Base-by-base conservation (phyloP, 2,888 invertebrate species). In the Drosophila antonietae region DNA sequence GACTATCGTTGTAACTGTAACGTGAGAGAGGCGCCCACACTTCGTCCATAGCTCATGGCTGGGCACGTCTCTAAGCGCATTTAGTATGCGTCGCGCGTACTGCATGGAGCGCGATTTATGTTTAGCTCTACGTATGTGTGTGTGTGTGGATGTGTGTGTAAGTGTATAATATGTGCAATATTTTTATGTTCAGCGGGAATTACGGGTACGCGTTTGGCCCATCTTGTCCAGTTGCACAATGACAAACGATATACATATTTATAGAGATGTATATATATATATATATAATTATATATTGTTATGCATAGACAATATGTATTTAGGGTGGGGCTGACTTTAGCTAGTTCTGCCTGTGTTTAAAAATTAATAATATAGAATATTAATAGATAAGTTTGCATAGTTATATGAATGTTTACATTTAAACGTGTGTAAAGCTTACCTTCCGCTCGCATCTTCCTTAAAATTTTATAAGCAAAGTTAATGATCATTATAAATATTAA, bases 81-180 rank as follows among this genome's bases (percentile, higher is more conserved):
- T 84, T 88, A 61, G 81, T 84, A 84, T 84, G 76, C 84, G 49
- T 31, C 46, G 65, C 53, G n/a, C 39, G 12, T 37, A 18, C 61
- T 56, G 46, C 43, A 28, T n/a, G 28, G 43, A 41, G 23, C 41
- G 58, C 75, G 53, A 80, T 78, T 73, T 80, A 88, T 88, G 80
- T 72, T 73, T 56, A 62, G 20, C 52, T 64, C 53, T 51, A 2
- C 23, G 14, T 14, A 3, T 41, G 41, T n/a, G 8, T 43, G 49
- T n/a, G n/a, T 33, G 12, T 31, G 18, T 18, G 18, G 1, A 4
- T 51, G n/a, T 31, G 28, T 28, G 10, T 10, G 31, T 49, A 7
- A 57, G 55, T 61, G 5, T 20, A 55, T 66, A 70, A 88, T 83
- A 73, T 88, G 81, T 77, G 88, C 86, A 88, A 85, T 83, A 83